Conservation (phyloP, 2,113 vertebrate genomes). For the Pomatostomus ruficeps region DNA sequence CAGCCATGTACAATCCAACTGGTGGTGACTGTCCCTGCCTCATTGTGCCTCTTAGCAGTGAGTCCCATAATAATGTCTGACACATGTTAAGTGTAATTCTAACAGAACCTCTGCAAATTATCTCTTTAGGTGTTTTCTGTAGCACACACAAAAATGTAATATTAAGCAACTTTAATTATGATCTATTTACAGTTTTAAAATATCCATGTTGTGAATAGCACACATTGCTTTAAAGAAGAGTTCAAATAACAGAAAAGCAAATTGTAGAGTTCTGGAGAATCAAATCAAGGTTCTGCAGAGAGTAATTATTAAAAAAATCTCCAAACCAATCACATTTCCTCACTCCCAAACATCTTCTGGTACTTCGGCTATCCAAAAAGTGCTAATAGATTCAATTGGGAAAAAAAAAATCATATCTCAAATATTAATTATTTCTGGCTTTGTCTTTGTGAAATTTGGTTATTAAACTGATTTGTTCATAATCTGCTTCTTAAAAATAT, state of each 20-base stretch:
- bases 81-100: not conserved
- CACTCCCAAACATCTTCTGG: too few relatives aligned
- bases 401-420: not conserved
- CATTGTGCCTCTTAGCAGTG: fast-evolving
- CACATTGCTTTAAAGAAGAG: not conserved
- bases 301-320: not conserved
- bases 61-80: not conserved
- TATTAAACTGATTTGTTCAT: not conserved
- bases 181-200: not conserved
- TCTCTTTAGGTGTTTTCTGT: not conserved
- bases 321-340: not conserved
- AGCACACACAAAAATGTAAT: not conserved
- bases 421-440: not conserved
- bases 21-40: not conserved
- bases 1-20: too few relatives aligned
- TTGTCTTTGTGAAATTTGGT: not conserved
- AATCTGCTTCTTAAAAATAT: not conserved
- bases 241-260: not conserved
- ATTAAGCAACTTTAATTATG: not conserved
- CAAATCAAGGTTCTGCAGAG: not conserved
- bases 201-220: not conserved
- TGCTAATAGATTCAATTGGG: not conserved
- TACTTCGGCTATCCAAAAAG: not conserved
- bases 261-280: not conserved
- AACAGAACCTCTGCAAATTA: not conserved